Conservation (phyloP, 30 jellyfish, hydroid and myxozoan genomes). For the Nemopilema nomurai region DNA sequence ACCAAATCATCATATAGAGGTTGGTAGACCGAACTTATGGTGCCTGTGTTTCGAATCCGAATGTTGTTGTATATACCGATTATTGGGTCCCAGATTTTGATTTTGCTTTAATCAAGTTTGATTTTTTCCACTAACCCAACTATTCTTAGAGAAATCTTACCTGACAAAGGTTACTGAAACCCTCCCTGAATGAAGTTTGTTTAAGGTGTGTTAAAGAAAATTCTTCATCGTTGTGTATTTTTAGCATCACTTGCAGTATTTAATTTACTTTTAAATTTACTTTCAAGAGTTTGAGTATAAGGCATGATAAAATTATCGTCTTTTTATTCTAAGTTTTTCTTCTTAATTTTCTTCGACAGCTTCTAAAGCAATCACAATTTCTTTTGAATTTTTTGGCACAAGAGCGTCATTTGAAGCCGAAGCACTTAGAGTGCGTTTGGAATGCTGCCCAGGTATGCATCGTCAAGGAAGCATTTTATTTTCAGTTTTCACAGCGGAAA, state of each 20-base stretch:
- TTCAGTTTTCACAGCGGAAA: too few species aligned
- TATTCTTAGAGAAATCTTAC: too few species aligned
- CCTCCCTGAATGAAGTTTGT: too few species aligned
- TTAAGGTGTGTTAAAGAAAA: too few species aligned
- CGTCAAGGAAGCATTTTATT: neutral
- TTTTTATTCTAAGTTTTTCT: neutral
- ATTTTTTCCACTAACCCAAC: too few species aligned
- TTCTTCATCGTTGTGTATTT: too few species aligned
- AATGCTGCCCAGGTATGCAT: conserved; percentile 95
- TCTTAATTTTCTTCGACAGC: conserved; percentile 35
- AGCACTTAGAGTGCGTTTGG: conserved; percentile 96
- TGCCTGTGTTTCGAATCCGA: neutral
- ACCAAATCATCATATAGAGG: conserved; percentile 97
- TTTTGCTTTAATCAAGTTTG: too few species aligned
- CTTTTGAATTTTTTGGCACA: conserved; percentile 93
- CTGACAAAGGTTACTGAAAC: too few species aligned
- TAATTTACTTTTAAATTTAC: too few species aligned
- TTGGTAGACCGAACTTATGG: neutral
- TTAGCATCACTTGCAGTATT: too few species aligned
- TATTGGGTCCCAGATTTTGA: neutral
- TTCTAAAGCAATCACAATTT: conserved; percentile 94
- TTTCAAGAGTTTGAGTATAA: too few species aligned
- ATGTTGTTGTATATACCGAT: neutral
- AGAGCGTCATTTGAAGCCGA: conserved; percentile 86
- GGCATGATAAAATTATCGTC: neutral